phyloP scores from a whole-genome alignment of 1,140 invertebrate genomes.

The Vollenhovia emeryi region DNA sequence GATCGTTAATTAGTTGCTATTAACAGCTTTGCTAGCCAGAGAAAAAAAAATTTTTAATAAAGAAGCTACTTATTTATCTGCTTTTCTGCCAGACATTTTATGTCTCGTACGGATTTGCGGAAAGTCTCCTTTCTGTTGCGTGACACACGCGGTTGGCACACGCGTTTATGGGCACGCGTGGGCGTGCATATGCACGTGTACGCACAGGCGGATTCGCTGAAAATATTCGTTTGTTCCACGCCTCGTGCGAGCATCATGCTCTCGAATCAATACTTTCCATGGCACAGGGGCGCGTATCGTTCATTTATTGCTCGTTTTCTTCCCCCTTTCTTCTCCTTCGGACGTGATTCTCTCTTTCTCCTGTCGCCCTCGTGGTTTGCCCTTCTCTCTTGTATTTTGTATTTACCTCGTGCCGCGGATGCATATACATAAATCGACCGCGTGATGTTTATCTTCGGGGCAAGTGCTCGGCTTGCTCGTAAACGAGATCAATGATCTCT shows the following conservation, averaged over 20 bases:
- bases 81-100: neutral
- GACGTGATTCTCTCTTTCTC: slow-evolving; percentile 28
- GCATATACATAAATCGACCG: slow-evolving; percentile 47
- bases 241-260: slow-evolving; percentile 57
- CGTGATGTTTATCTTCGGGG: slow-evolving; percentile 3
- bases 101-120: neutral
- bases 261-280: slow-evolving; percentile 71
- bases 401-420: slow-evolving; percentile 24
- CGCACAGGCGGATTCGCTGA: slow-evolving; percentile 44
- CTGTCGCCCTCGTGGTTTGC: neutral
- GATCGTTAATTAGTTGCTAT: neutral
- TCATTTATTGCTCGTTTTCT: slow-evolving; percentile 68
- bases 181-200: neutral
- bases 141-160: slow-evolving; percentile 12
- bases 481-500: slow-evolving; percentile 3
- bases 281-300: slow-evolving; percentile 47
- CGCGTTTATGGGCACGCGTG: neutral
- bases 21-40: neutral
- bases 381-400: slow-evolving; percentile 22
- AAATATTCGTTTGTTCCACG: slow-evolving; percentile 61
- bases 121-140: slow-evolving; percentile 26
- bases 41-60: neutral
- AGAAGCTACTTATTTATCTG: neutral
- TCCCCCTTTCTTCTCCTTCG: slow-evolving; percentile 25
- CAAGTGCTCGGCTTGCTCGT: neutral